Evolutionary conservation across 2,888 invertebrate genomes (phyloP), one percentile per base, ranked within the genome.

Genomic region (Ectobius pallidus): DNA sequence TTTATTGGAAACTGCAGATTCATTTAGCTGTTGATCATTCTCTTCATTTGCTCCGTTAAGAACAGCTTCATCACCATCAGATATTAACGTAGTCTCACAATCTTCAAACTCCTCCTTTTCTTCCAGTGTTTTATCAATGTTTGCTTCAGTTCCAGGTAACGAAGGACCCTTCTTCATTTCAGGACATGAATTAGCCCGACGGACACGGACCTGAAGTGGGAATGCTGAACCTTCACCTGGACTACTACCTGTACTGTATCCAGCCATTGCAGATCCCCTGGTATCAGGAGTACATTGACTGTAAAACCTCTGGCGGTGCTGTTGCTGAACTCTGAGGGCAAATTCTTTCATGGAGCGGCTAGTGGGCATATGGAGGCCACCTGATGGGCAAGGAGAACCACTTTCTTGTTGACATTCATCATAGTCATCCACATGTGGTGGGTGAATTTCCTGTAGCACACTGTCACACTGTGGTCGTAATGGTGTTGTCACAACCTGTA

Each of bases 111-210:
- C 84, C 73, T 84, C 84, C 16, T 80, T 81, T 78, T 84, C 84
- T 75, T 82, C 80, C 71, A 84, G 78, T 20, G 82, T 80, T 52
- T 69, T 72, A 27, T 58, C 70, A 1, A 73, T 67, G 14, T 58
- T 58, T 18, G 68, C 61, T 42, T 73, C 75, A 18, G 62, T 55
- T 42, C 68, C 75, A 68, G 79, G 80, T 71, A 77, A 77, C 7
- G 77, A 74, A 18, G 79, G 80, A 71, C 78, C 77, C 78, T 85
- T 85, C 77, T 86, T 85, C 77, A 90, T 86, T 76, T 90, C 88
- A 0, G 91, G 89, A 77, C 90, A 91, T 2, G 91, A 91, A 78
- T 87, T 87, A n/a, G 89, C 86, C 71, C 90, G 84, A 32, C 88
- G 85, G 61, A 89, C 86, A 79, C 85, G 77, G 72, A 72, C 77